A percentile compares a stretch with the other conserved stretches of the same genome.
These are phyloP conservation scores for Grantiella picta DNA, from an alignment of 2,113 vertebrate species.

Conservation along the genomic window DNA sequence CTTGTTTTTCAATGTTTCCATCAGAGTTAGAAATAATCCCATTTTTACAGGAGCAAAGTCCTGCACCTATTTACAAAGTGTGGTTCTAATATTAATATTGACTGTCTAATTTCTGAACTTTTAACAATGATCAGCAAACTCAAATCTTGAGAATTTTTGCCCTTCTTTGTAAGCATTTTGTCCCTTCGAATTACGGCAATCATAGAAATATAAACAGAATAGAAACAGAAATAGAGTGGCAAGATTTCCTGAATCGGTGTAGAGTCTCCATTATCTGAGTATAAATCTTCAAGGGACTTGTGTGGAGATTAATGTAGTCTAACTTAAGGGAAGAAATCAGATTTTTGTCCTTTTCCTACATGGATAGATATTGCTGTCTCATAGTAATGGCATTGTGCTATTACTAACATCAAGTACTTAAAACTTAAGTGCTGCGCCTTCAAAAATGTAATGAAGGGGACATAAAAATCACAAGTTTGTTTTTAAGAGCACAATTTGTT, in stretches of 20 bases:
- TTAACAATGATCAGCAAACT: not conserved
- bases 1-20: not conserved
- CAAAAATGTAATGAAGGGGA: not conserved
- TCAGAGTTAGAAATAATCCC: not conserved
- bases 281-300: not conserved
- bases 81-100: not conserved
- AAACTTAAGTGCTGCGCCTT: not conserved
- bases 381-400: not conserved
- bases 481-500: not conserved
- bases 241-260: not conserved
- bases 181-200: not conserved
- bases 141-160: not conserved
- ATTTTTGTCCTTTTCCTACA: not conserved
- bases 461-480: not conserved
- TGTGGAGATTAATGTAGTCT: not conserved
- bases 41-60: not conserved
- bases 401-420: not conserved
- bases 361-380: not conserved
- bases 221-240: not conserved
- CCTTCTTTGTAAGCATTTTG: not conserved
- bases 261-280: not conserved
- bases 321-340: not conserved
- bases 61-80: not conserved
- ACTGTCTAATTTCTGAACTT: not conserved
- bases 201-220: too few relatives aligned